A percentile compares a stretch with the other conserved stretches of the same genome.
These are phyloP conservation scores for Uropsilus gracilis DNA, from an alignment of 2,113 vertebrate species.

Conservation along the genomic window DNA sequence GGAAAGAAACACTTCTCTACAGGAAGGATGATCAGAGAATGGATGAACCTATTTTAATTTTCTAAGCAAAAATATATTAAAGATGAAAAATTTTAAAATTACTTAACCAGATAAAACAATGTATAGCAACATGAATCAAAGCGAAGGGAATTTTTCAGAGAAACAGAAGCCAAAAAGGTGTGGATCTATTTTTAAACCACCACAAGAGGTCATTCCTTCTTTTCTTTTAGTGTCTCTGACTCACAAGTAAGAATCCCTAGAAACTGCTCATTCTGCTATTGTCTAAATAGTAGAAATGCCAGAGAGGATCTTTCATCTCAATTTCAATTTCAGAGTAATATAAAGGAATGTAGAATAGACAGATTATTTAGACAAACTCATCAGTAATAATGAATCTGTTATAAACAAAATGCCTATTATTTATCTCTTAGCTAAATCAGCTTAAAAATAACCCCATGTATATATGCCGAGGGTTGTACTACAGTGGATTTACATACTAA, in stretches of 20 bases:
- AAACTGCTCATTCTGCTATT: background rate
- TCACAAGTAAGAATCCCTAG: background rate
- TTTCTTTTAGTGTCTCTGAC: background rate
- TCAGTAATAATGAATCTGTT: background rate
- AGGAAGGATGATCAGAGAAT: background rate
- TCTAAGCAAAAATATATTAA: no score
- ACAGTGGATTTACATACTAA: background rate
- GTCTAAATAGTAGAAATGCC: slow-evolving; percentile 1
- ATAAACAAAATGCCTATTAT: background rate
- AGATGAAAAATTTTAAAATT: no score
- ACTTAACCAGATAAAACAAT: no score
- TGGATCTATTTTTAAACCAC: slow-evolving; percentile 10
- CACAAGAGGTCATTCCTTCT: slow-evolving; percentile 45
- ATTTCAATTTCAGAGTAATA: background rate
- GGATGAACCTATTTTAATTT: background rate
- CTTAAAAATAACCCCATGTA: background rate
- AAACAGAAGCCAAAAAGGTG: no score
- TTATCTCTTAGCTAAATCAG: background rate
- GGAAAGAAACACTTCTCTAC: background rate
- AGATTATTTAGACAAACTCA: background rate
- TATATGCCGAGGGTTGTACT: background rate
- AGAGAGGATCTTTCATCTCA: slow-evolving; percentile 17
- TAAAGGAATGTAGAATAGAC: background rate
- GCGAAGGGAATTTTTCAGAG: no score
- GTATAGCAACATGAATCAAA: no score